A percentile compares a stretch with the other conserved stretches of the same genome.
Evolutionary conservation across 2,113 vertebrate species (phyloP).

Genomic region (Syngnathoides biaculeatus): DNA sequence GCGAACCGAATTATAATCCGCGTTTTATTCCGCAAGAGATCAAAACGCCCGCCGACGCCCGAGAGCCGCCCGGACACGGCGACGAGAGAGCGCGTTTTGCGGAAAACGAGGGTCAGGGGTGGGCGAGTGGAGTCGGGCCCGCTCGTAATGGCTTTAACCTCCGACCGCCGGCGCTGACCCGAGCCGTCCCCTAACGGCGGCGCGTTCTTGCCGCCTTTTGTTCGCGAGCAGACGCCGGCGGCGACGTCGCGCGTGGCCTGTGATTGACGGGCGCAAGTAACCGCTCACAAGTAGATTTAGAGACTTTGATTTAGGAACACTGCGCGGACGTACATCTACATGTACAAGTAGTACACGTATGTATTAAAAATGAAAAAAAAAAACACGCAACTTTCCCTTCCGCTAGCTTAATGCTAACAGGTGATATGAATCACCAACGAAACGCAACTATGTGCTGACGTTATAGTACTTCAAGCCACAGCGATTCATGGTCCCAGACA

Average conservation of each 20-base stretch:
- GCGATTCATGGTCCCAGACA: too few species aligned
- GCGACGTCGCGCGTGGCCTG: background rate
- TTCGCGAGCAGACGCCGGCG: background rate
- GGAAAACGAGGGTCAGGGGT: constrained; percentile 53
- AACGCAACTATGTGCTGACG: background rate
- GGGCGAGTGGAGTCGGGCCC: constrained; percentile 60
- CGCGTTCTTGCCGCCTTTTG: constrained; percentile 43
- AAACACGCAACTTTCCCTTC: too few species aligned
- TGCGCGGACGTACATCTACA: too few species aligned
- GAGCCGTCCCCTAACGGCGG: constrained; percentile 43
- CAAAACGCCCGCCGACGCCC: constrained; percentile 38
- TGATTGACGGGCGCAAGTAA: background rate
- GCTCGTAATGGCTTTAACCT: constrained; percentile 76
- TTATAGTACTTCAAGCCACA: background rate
- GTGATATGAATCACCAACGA: too few species aligned
- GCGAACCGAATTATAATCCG: background rate
- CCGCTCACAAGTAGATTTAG: background rate
- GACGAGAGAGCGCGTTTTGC: constrained; percentile 36
- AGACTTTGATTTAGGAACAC: too few species aligned
- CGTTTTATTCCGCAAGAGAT: background rate
- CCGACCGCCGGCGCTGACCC: constrained; percentile 48
- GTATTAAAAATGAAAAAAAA: too few species aligned
- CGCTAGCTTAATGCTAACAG: too few species aligned
- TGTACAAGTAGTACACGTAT: too few species aligned
- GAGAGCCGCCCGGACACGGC: constrained; percentile 13